Percentiles rank a stretch among this genome's conserved stretches.
Evolutionary conservation across 2,113 vertebrate species (phyloP).

Genomic region (Lepus timidus): DNA sequence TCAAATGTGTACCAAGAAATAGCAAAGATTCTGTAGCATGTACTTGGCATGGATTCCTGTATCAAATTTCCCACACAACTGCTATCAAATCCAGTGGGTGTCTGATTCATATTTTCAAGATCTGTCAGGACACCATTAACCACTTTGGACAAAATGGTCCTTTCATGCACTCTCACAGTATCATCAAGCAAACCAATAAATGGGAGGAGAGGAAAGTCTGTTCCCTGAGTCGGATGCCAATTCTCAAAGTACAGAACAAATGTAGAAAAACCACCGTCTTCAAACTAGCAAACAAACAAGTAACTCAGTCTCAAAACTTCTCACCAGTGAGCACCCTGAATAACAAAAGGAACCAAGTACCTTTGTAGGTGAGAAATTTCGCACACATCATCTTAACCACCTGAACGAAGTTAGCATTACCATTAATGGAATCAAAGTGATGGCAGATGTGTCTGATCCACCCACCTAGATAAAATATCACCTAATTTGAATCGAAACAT

Average conservation of each 20-base stretch:
- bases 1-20: neutral
- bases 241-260: neutral
- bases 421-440: neutral
- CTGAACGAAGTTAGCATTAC: neutral
- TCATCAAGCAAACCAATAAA: neutral
- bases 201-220: neutral
- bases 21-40: neutral
- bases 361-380: neutral
- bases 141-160: neutral
- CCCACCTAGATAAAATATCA: neutral
- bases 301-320: neutral
- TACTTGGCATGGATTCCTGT: neutral
- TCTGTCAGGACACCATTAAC: neutral
- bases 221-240: neutral
- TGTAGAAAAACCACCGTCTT: neutral
- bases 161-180: neutral
- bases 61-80: slow-evolving; percentile 9
- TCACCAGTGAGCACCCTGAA: neutral
- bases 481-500: neutral
- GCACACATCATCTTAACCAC: neutral
- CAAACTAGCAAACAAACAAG: neutral
- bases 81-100: neutral
- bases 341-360: neutral
- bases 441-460: neutral
- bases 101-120: slow-evolving; percentile 3